phyloP scores from a whole-genome alignment of 1,140 invertebrate species.

The Anoplophora glabripennis region DNA sequence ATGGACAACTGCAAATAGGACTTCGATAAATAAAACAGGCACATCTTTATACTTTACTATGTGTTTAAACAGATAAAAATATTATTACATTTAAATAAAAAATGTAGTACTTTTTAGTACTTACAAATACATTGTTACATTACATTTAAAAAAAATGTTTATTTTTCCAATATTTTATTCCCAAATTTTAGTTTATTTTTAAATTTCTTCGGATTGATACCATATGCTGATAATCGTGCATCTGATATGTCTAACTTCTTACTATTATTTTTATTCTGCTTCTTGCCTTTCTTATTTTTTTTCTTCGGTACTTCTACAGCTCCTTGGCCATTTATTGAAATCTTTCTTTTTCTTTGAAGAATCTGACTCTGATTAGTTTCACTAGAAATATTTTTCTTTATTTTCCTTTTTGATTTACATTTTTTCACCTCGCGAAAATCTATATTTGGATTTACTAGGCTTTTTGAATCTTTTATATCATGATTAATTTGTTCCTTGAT shows the following conservation, averaged over 20 bases:
- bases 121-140: too few species aligned
- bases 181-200: conserved; percentile 65
- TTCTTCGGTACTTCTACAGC: not conserved
- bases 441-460: not conserved
- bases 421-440: not conserved
- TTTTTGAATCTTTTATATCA: conserved; percentile 3
- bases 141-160: too few species aligned
- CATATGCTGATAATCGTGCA: conserved; percentile 81
- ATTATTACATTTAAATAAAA: too few species aligned
- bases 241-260: conserved; percentile 59
- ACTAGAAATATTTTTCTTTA: not conserved
- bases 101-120: too few species aligned
- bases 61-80: too few species aligned
- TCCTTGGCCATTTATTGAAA: conserved; percentile 16
- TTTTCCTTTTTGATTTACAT: not conserved
- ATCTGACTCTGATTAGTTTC: conserved; percentile 18
- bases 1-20: too few species aligned
- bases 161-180: conserved; percentile 1
- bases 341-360: conserved; percentile 12
- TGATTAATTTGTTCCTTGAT: conserved; percentile 22
- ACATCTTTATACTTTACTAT: too few species aligned
- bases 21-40: too few species aligned
- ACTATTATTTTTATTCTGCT: conserved; percentile 32
- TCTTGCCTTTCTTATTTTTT: conserved; percentile 28
- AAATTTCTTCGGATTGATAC: conserved; percentile 89